phyloP scores from a whole-genome alignment of 2,113 vertebrate species.

The Garra rufa region DNA sequence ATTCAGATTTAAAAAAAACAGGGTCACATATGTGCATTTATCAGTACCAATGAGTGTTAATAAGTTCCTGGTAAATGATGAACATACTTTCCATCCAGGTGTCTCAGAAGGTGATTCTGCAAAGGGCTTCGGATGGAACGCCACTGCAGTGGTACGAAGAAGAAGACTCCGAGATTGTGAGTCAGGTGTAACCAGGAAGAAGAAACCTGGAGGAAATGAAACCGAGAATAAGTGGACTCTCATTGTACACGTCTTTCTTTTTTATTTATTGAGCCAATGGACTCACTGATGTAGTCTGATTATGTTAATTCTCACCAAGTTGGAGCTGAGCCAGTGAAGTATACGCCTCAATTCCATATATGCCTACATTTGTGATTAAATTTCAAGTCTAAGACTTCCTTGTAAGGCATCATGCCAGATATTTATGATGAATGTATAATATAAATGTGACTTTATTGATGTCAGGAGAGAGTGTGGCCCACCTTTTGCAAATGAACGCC shows the following conservation, averaged over 20 bases:
- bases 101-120: conserved; percentile 77
- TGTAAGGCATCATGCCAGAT: conserved; percentile 68
- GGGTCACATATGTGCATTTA: not conserved
- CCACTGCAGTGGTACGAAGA: conserved; percentile 86
- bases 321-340: conserved; percentile 36
- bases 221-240: conserved; percentile 20
- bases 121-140: conserved; percentile 81
- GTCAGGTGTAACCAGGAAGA: conserved; percentile 79
- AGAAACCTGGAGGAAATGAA: conserved; percentile 7
- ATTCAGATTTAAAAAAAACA: no score
- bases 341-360: conserved; percentile 3
- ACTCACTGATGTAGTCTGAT: conserved; percentile 62
- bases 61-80: not conserved
- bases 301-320: conserved; percentile 33
- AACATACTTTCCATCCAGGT: conserved; percentile 66
- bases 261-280: conserved; percentile 73
- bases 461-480: conserved; percentile 5
- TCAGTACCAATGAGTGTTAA: not conserved
- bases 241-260: conserved; percentile 56
- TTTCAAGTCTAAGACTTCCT: conserved; percentile 49
- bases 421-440: conserved; percentile 68
- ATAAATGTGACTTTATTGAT: conserved; percentile 27
- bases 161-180: conserved; percentile 85
- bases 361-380: conserved; percentile 31
- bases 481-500: conserved; percentile 26